A percentile compares a stretch with the other conserved stretches of the same genome.
Evolutionary conservation across 2,797 vertebrate species (phyloP).

Genomic region (Coregonus sp.): DNA sequence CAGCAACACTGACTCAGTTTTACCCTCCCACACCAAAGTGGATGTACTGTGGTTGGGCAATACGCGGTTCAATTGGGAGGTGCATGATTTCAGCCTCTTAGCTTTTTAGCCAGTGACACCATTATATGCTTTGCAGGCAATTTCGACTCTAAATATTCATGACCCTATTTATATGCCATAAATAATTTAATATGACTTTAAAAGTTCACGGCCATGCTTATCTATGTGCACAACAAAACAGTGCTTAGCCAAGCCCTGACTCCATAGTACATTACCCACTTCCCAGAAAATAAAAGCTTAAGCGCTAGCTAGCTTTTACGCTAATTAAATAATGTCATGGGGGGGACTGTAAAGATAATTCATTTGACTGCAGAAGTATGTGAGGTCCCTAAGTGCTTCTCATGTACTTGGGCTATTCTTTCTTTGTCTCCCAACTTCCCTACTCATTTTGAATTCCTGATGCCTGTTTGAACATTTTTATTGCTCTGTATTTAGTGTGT

Average conservation of each 20-base stretch:
- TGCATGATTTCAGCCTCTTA: neutral
- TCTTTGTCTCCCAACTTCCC: slow-evolving; percentile 14
- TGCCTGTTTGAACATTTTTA: slow-evolving; percentile 56
- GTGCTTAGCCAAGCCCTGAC: slow-evolving; percentile 40
- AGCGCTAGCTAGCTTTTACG: slow-evolving; percentile 45
- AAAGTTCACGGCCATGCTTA: slow-evolving; percentile 10
- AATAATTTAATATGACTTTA: slow-evolving; percentile 20
- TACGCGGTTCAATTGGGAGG: neutral
- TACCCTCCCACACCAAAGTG: slow-evolving; percentile 1
- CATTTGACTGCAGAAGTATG: slow-evolving; percentile 45
- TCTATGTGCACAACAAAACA: slow-evolving; percentile 39
- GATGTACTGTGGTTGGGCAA: neutral
- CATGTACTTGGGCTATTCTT: slow-evolving; percentile 25
- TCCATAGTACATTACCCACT: neutral
- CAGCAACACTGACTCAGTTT: slow-evolving; percentile 10
- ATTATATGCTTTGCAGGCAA: neutral
- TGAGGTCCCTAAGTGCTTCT: slow-evolving; percentile 23
- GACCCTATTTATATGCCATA: slow-evolving; percentile 12
- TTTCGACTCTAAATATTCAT: slow-evolving; percentile 26
- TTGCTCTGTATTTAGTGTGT: slow-evolving; percentile 24
- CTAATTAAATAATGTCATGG: slow-evolving; percentile 49
- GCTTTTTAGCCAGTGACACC: no score
- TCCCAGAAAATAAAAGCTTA: slow-evolving; percentile 30
- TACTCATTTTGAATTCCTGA: slow-evolving; percentile 42
- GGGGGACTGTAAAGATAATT: slow-evolving; percentile 35